These are phyloP conservation scores for Sphenopsis melanotis DNA, from an alignment of 2,797 vertebrate genomes.

Conservation along the genomic window DNA sequence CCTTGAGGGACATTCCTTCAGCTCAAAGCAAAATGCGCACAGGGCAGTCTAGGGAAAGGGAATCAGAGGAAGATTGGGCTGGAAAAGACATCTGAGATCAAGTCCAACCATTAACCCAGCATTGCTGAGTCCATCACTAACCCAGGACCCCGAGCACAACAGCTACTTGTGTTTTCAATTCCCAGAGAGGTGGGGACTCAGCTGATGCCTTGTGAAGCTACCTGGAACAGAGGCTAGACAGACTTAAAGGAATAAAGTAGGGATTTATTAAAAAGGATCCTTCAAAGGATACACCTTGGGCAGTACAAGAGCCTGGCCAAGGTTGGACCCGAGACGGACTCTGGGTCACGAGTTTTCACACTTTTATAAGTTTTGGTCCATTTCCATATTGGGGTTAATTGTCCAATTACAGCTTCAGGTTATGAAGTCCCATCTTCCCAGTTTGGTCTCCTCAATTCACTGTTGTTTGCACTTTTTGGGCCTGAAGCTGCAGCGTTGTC, in stretches of 20 bases:
- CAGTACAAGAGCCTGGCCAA: background rate
- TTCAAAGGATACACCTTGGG: background rate
- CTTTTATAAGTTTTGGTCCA: background rate
- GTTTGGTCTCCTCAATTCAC: fast-evolving
- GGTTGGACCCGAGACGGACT: background rate
- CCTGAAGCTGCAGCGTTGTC: fast-evolving
- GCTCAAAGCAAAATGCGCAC: background rate
- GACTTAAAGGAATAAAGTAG: background rate
- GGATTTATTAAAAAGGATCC: background rate
- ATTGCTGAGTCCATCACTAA: background rate
- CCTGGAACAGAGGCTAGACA: background rate
- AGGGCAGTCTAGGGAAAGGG: too few relatives aligned
- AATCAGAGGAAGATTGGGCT: background rate
- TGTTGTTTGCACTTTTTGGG: background rate
- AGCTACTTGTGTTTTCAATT: fast-evolving
- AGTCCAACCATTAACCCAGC: background rate
- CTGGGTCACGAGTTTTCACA: background rate
- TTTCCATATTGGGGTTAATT: background rate
- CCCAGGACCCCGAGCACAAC: fast-evolving
- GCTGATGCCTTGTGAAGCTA: background rate
- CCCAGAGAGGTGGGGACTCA: background rate
- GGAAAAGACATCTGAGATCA: fast-evolving
- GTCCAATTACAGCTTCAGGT: background rate
- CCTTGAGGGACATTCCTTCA: background rate
- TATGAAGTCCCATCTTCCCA: background rate